Conservation (phyloP, 2,888 invertebrate genomes). For the Rhodophaea formosa region DNA sequence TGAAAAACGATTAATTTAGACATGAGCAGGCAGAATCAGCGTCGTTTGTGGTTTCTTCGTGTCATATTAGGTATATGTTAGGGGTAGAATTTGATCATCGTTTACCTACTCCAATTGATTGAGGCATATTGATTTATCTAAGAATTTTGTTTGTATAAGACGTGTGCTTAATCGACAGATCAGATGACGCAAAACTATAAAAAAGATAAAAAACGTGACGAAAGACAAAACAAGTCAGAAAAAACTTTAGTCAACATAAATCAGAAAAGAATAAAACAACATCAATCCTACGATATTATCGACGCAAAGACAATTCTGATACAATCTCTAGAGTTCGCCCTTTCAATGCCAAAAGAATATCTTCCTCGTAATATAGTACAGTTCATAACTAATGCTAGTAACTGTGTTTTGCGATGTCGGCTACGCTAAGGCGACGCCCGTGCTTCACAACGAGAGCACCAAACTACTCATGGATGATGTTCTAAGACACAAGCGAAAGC, state of each 20-base stretch:
- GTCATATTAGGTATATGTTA: no score
- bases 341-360: conserved; percentile 11
- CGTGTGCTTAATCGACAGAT: no score
- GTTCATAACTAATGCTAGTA: conserved; percentile 9
- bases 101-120: no score
- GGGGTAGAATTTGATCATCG: no score
- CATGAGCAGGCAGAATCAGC: no score
- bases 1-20: no score
- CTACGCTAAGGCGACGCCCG: background rate
- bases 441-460: conserved; percentile 5
- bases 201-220: background rate
- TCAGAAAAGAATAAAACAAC: background rate
- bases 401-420: conserved; percentile 2
- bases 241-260: background rate
- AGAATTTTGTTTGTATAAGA: no score
- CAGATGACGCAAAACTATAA: no score
- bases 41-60: no score
- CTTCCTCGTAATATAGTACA: conserved; percentile 1
- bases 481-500: background rate
- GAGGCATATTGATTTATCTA: no score
- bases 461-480: background rate
- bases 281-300: conserved; percentile 3
- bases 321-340: conserved; percentile 7
- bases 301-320: conserved; percentile 8
- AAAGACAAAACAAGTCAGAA: conserved; percentile 3